phyloP scores from a whole-genome alignment of 2,797 vertebrate species.

The Hafferia zeledoni region DNA sequence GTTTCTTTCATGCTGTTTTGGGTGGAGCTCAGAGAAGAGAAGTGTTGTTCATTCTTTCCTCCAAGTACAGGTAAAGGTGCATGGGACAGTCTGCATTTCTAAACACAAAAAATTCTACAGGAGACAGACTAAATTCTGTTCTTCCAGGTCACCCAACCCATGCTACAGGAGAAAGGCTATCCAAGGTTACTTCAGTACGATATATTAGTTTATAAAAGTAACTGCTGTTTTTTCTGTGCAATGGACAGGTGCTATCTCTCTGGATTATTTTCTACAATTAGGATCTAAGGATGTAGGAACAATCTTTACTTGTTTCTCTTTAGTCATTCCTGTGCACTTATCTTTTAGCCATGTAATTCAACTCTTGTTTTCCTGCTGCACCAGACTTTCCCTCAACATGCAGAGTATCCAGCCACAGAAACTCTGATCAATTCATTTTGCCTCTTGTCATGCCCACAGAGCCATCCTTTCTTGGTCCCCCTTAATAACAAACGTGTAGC shows the following conservation, averaged over 20 bases:
- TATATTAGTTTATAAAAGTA: not conserved
- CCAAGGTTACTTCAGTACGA: not conserved
- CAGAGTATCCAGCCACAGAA: not conserved
- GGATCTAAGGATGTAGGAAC: not conserved
- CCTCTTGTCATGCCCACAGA: not conserved
- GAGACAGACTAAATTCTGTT: not conserved
- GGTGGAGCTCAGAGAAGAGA: not conserved
- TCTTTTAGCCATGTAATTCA: not conserved
- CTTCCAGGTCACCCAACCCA: accelerated
- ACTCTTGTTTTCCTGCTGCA: not conserved
- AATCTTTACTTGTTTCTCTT: not conserved
- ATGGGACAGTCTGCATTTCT: not conserved
- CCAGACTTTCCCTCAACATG: not conserved
- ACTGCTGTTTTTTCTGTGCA: not conserved
- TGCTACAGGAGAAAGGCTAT: not conserved
- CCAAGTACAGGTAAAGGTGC: not conserved
- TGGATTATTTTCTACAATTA: not conserved
- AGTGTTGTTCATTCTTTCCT: not conserved
- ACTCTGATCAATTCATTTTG: not conserved
- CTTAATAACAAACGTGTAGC: not conserved
- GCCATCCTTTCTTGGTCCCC: not conserved
- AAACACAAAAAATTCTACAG: not conserved
- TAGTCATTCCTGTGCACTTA: not conserved
- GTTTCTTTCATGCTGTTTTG: not conserved
- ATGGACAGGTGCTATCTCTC: not conserved